Evolutionary conservation across 2,797 vertebrate species (phyloP), one percentile per base, ranked within the genome.

Genomic region (Arrhamphus sclerolepis): DNA sequence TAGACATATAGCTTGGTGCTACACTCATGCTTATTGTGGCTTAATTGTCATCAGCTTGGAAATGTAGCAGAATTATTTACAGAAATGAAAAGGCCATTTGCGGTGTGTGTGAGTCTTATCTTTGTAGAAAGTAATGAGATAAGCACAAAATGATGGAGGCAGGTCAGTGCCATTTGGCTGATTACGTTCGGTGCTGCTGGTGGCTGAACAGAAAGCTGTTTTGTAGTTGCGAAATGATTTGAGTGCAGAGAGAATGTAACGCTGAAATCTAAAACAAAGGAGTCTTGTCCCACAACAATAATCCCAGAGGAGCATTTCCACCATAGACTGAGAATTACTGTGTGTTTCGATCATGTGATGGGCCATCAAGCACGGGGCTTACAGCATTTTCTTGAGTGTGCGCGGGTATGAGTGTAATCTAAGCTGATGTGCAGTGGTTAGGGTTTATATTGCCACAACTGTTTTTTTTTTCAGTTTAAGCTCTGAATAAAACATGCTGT

Each of bases 311-410:
- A 80, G 74, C 75, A 54, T 81, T 89, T 82, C 39, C 74, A 70
- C 71, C 59, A 40, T 54, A 39, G 79, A 83, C 71, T 42, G 57
- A 60, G 85, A 88, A 83, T 90, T 84, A 82, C 78, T 84, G 76
- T 72, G 79, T 76, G 71, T 81, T 87, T 78, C 70, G 72, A 66
- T 81, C 86, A 88, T 89, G 87, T 89, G 87, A 87, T 61, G 56
- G 62, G 60, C 75, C 75, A 74, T 82, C 75, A 56, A 70, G 78
- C 66, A 64, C 13, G 18, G 58, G 62, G 52, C 79, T 81, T 61
- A 73, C 65, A 48, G 66, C 43, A 26, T 53, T 82, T 80, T 53
- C 58, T 43, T 58, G 11, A 70, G 57, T 58, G 78, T 64, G 70
- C 29, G 62, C 34, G 14, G 64, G 49, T 67, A 66, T 68, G 41